Conservation (phyloP, 2,113 vertebrate species). For the Trichomycterus rosablanca region DNA sequence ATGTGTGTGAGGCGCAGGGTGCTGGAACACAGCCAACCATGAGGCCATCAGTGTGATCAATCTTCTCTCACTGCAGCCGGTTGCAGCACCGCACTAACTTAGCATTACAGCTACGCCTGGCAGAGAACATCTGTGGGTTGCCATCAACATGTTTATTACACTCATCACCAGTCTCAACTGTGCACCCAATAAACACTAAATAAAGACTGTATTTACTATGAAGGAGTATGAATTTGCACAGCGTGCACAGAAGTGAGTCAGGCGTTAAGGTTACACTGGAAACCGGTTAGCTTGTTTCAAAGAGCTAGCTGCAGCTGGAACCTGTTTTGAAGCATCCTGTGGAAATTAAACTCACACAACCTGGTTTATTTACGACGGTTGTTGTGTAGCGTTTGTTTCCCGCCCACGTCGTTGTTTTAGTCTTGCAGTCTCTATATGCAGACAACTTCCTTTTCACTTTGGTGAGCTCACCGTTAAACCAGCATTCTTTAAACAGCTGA, state of each 20-base stretch:
- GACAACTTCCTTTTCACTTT: conserved; percentile 60
- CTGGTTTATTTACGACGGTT: conserved; percentile 28
- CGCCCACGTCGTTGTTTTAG: conserved; percentile 40
- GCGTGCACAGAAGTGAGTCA: not conserved
- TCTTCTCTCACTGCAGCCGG: conserved; percentile 37
- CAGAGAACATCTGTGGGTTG: not conserved
- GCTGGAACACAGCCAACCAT: conserved; percentile 41
- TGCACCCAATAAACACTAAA: not conserved
- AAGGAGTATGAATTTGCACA: not conserved
- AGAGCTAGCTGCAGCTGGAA: not conserved
- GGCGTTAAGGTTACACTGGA: not conserved
- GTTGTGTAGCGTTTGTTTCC: conserved; percentile 10
- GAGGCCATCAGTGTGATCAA: conserved; percentile 42
- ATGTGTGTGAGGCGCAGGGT: conserved; percentile 7
- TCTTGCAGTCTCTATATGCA: conserved; percentile 10
- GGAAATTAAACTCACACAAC: conserved; percentile 18
- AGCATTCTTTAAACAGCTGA: conserved; percentile 29
- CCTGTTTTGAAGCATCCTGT: conserved; percentile 25
- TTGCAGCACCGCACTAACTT: conserved; percentile 14
- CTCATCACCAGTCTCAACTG: not conserved
- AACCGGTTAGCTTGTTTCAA: not conserved
- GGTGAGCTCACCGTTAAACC: conserved; percentile 24
- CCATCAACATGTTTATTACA: not conserved
- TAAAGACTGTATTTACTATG: not conserved
- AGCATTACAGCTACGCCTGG: not conserved